phyloP scores from a whole-genome alignment of 92 coral and sea anemone species.

The Porites lobata region DNA sequence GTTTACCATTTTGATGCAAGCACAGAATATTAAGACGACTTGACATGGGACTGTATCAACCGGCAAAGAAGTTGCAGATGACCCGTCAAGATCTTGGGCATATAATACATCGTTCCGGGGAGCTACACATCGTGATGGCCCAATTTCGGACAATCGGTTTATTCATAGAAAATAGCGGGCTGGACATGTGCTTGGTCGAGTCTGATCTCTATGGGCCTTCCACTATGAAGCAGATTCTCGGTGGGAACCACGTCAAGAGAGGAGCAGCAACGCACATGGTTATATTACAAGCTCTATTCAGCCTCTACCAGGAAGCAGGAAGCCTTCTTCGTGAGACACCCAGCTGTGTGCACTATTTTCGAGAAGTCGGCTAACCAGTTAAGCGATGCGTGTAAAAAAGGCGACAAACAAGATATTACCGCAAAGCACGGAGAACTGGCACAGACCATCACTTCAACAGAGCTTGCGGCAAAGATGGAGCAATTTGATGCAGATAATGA shows the following conservation, averaged over 20 bases:
- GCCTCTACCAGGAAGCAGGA: slow-evolving; percentile 72
- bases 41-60: slow-evolving; percentile 72
- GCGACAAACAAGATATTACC: slow-evolving; percentile 46
- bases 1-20: slow-evolving; percentile 21
- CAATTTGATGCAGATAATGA: slow-evolving; percentile 60
- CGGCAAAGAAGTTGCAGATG: slow-evolving; percentile 61
- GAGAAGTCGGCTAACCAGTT: slow-evolving; percentile 44
- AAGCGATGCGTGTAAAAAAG: slow-evolving; percentile 43
- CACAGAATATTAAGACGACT: slow-evolving; percentile 40
- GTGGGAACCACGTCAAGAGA: slow-evolving; percentile 71
- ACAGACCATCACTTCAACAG: slow-evolving; percentile 52
- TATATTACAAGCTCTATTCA: slow-evolving; percentile 27
- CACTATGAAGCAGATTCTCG: slow-evolving; percentile 72
- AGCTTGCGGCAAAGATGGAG: slow-evolving; percentile 63
- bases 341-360: slow-evolving; percentile 9
- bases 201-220: slow-evolving; percentile 69
- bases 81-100: slow-evolving; percentile 48
- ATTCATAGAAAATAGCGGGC: slow-evolving; percentile 55
- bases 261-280: slow-evolving; percentile 31
- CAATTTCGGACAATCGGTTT: slow-evolving; percentile 50
- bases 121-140: slow-evolving; percentile 76
- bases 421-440: slow-evolving; percentile 42
- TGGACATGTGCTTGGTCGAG: slow-evolving; percentile 71
- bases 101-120: slow-evolving; percentile 62
- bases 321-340: slow-evolving; percentile 51